phyloP scores from a whole-genome alignment of 2,797 vertebrate genomes.

The Gallinago solitaria region DNA sequence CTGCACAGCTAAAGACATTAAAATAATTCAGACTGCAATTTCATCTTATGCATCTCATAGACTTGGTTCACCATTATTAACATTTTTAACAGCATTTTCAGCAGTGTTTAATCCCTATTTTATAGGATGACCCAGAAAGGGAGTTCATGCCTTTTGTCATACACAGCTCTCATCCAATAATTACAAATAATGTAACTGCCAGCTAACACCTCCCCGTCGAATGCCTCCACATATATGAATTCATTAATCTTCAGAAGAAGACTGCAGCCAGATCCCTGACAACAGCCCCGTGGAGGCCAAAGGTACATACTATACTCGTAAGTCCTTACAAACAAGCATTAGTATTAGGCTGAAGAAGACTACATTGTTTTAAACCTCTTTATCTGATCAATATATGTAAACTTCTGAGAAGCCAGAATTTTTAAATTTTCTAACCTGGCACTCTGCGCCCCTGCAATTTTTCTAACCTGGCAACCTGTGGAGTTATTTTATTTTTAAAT shows the following conservation, averaged over 20 bases:
- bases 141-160: neutral
- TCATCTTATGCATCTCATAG: neutral
- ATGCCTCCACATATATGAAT: neutral
- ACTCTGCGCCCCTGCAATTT: neutral
- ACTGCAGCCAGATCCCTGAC: neutral
- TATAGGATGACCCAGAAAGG: neutral
- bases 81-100: neutral
- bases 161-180: neutral
- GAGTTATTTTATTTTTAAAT: neutral
- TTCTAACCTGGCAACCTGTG: neutral
- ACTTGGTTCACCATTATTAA: neutral
- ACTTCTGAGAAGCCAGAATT: neutral
- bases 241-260: neutral
- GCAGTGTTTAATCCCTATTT: neutral
- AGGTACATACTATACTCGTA: accelerated
- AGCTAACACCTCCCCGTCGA: neutral
- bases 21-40: neutral
- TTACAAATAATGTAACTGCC: neutral
- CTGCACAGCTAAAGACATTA: neutral
- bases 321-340: neutral
- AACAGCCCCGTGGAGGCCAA: neutral
- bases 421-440: neutral
- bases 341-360: neutral
- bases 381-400: neutral
- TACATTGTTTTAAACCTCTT: neutral